Percentiles rank a stretch among this genome's conserved stretches.
Conservation (phyloP, 2,113 vertebrate genomes). For the Calidris pugnax region DNA sequence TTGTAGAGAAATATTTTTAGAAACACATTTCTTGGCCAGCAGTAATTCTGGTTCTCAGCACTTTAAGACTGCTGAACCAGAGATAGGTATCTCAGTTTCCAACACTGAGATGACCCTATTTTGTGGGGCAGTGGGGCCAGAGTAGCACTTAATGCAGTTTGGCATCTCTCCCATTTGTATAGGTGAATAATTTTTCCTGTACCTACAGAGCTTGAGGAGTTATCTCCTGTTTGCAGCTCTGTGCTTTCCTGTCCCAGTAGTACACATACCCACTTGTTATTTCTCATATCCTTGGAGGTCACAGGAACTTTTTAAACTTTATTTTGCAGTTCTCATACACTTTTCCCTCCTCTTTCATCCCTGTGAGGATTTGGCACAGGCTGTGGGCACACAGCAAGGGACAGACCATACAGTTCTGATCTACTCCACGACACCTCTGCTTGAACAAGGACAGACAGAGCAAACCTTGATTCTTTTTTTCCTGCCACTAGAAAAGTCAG, state of each 20-base stretch:
- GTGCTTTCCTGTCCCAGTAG: no score
- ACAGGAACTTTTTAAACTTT: neutral
- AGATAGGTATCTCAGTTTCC: neutral
- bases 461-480: neutral
- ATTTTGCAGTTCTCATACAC: neutral
- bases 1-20: neutral
- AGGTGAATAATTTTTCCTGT: neutral
- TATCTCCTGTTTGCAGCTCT: neutral
- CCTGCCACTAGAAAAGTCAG: neutral
- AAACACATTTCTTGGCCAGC: neutral
- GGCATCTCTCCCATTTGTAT: neutral
- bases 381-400: neutral
- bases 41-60: neutral
- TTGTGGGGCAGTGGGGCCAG: neutral
- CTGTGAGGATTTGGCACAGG: neutral
- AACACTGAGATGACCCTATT: rapidly evolving
- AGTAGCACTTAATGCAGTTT: neutral
- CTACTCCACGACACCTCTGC: neutral
- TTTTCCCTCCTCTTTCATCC: no score
- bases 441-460: neutral
- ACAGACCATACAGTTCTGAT: neutral
- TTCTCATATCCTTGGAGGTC: rapidly evolving
- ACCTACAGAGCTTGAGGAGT: neutral
- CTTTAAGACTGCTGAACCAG: neutral
- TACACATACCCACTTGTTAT: neutral